Conservation (phyloP, 2,113 vertebrate species). For the Brienomyrus longianalis region DNA sequence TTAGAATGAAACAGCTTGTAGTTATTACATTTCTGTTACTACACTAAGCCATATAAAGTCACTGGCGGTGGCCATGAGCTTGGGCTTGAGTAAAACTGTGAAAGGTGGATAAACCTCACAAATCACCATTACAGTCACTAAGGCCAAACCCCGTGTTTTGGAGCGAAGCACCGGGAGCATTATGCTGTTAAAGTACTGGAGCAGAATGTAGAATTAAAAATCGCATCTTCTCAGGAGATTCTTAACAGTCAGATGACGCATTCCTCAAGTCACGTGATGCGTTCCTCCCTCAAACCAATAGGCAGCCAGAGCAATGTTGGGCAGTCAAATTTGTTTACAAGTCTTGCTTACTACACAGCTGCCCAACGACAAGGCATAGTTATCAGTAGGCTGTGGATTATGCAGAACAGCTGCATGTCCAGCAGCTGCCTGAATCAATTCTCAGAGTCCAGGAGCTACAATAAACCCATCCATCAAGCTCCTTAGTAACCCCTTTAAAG, state of each 20-base stretch:
- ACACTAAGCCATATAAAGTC: background rate
- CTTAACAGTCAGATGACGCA: background rate
- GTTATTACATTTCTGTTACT: constrained; percentile 26
- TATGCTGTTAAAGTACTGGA: background rate
- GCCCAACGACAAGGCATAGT: background rate
- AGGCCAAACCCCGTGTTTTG: background rate
- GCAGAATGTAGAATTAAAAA: background rate
- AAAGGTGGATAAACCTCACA: background rate
- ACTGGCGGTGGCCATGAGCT: background rate
- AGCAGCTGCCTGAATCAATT: background rate
- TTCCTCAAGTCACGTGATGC: background rate
- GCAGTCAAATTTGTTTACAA: background rate
- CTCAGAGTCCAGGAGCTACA: background rate
- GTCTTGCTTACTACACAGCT: background rate
- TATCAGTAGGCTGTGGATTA: background rate
- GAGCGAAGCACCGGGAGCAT: background rate
- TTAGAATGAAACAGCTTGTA: background rate
- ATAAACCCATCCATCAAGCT: background rate
- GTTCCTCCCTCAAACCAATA: background rate
- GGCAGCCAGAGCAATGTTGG: background rate
- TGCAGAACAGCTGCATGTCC: background rate
- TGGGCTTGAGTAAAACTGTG: background rate
- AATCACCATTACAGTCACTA: background rate
- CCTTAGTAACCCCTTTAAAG: background rate
- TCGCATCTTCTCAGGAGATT: background rate